Base-by-base conservation (phyloP, 2,888 invertebrate genomes). In the Didymodactylos carnosus region DNA sequence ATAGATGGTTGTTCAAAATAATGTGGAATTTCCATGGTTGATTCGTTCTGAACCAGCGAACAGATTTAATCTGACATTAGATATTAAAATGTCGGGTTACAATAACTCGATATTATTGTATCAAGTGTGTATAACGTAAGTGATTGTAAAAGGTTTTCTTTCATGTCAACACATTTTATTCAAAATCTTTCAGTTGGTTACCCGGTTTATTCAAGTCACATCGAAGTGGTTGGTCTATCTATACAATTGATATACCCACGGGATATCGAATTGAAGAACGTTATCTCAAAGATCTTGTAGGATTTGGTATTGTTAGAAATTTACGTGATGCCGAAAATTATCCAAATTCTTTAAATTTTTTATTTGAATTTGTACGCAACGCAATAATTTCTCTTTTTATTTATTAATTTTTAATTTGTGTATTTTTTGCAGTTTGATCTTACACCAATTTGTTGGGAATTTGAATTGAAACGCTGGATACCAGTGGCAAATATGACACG, bases 401-500 rank as follows among this genome's bases (percentile, higher is more conserved):
- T 10, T 16, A 29, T n/a, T 16, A 16, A 27, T 16, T 29, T 29
- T 19, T 3, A n/a, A 1, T 14, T 19, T 62, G 19, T n/a, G n/a
- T n/a, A n/a, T n/a, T n/a, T 11, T n/a, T 35, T 19, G 16, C 13
- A 62, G 62, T 62, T 62, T 35, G 62, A 62, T 62, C 29, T 35
- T 35, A 62, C 62, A 35, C 62, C 62, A 2, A 62, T 35, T 19
- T 62, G 62, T 62, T 62, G 62, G 62, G 19, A 35, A 62, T 62
- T 35, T n/a, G 62, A 62, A 35, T 19, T 62, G 8, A 62, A 62
- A 35, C 35, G 62, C n/a, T 62, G 8, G 19, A 62, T 62, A 8
- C 62, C 62, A 35, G 62, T 94, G 4, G 94, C 94, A 71, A 95
- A 95, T 84, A 91, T 94, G 90, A 93, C 94, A 0, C 87, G 92